These are phyloP conservation scores for Zosterops japonicus DNA, from an alignment of 2,113 vertebrate genomes.

Conservation along the genomic window DNA sequence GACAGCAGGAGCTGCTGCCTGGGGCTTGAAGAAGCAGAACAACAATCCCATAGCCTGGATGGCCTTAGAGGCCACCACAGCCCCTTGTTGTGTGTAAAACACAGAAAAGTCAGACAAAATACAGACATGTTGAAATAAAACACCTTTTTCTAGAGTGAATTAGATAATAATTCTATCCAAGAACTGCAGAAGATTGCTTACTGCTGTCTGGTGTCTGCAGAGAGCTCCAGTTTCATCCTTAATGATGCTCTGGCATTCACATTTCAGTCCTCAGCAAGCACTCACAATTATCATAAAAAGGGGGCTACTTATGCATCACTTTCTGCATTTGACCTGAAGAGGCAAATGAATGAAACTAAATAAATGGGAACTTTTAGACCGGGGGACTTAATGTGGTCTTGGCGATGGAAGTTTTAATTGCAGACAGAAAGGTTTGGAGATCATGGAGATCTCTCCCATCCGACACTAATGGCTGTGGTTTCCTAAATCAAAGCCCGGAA, in stretches of 20 bases:
- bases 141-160: neutral
- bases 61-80: rapidly evolving
- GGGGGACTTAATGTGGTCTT: neutral
- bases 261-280: neutral
- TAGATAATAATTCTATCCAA: neutral
- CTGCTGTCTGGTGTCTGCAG: neutral
- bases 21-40: neutral
- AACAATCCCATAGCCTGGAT: rapidly evolving
- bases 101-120: neutral
- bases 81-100: neutral
- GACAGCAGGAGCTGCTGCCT: neutral
- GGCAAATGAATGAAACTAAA: neutral
- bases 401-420: neutral
- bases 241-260: neutral
- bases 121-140: neutral
- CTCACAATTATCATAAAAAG: neutral
- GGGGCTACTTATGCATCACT: neutral
- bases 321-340: neutral
- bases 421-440: neutral
- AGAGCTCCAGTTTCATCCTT: neutral
- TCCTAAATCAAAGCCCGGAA: neutral
- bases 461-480: neutral
- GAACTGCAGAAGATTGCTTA: neutral
- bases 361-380: neutral
- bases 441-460: neutral